These are phyloP conservation scores for Drosophila putrida DNA, from an alignment of 2,888 invertebrate species.

Conservation along the genomic window DNA sequence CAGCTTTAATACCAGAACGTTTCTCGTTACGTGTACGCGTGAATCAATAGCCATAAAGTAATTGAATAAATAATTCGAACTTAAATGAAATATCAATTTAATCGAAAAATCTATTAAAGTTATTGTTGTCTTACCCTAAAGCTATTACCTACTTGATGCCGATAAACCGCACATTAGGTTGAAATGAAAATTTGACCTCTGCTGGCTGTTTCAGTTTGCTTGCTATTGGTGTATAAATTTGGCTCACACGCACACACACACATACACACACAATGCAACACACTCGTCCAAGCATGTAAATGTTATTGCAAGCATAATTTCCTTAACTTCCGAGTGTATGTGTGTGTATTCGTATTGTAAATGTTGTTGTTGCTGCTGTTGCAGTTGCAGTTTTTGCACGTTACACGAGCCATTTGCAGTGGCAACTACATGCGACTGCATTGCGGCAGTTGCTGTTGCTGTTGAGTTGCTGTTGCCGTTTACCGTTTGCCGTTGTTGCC, in stretches of 20 bases:
- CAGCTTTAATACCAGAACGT: background rate
- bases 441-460: slow-evolving; percentile 74
- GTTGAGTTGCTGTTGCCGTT: slow-evolving; percentile 5
- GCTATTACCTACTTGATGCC: slow-evolving; percentile 43
- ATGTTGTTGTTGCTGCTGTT: slow-evolving; percentile 49
- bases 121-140: slow-evolving; percentile 38
- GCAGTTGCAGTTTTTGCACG: slow-evolving; percentile 78
- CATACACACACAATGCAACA: slow-evolving; percentile 37
- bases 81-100: slow-evolving; percentile 1
- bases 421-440: slow-evolving; percentile 77
- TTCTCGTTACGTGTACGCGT: background rate
- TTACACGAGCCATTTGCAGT: slow-evolving; percentile 79
- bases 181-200: slow-evolving; percentile 72
- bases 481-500: slow-evolving; percentile 22
- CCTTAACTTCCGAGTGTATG: slow-evolving; percentile 52
- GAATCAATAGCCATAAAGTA: background rate
- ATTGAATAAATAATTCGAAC: background rate
- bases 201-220: slow-evolving; percentile 55
- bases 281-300: slow-evolving; percentile 69
- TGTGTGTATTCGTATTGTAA: slow-evolving; percentile 39
- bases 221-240: slow-evolving; percentile 74
- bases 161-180: slow-evolving; percentile 44
- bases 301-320: slow-evolving; percentile 83
- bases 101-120: background rate
- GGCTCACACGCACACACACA: slow-evolving; percentile 23